Evolutionary conservation across 2,888 invertebrate genomes (phyloP).

Genomic region (Xanthorhoe designata): DNA sequence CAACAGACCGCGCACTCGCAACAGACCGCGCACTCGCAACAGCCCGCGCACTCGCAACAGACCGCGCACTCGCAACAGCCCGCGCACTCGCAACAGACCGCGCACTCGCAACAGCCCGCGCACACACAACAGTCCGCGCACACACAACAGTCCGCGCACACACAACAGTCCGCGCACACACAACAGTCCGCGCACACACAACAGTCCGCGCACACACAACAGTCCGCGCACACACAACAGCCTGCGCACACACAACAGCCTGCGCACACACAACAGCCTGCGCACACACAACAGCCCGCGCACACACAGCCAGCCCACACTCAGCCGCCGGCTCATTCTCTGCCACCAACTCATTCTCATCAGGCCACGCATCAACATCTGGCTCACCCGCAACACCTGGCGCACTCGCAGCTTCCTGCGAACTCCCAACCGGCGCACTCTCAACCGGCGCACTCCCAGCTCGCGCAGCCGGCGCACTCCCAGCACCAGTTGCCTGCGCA

Average conservation of each 20-base stretch:
- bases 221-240: constrained; percentile 12
- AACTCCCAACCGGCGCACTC: constrained; percentile 21
- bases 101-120: constrained; percentile 21
- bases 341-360: constrained; percentile 13
- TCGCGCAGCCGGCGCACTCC: constrained; percentile 10
- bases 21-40: constrained; percentile 3
- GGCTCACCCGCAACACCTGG: constrained; percentile 20
- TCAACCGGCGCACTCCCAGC: constrained; percentile 12
- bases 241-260: constrained; percentile 15
- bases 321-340: constrained; percentile 22
- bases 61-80: constrained; percentile 17
- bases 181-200: background rate
- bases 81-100: constrained; percentile 29
- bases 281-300: constrained; percentile 19
- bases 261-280: constrained; percentile 24
- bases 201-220: constrained; percentile 18
- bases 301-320: constrained; percentile 14
- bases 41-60: constrained; percentile 23
- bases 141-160: constrained; percentile 16
- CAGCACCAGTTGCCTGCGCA: constrained; percentile 5
- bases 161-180: constrained; percentile 9
- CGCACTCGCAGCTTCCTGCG: constrained; percentile 11
- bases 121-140: constrained; percentile 7
- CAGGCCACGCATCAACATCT: background rate
- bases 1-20: constrained; percentile 16